Evolutionary conservation across 2,797 vertebrate species (phyloP).

Genomic region (Myotis planiceps): DNA sequence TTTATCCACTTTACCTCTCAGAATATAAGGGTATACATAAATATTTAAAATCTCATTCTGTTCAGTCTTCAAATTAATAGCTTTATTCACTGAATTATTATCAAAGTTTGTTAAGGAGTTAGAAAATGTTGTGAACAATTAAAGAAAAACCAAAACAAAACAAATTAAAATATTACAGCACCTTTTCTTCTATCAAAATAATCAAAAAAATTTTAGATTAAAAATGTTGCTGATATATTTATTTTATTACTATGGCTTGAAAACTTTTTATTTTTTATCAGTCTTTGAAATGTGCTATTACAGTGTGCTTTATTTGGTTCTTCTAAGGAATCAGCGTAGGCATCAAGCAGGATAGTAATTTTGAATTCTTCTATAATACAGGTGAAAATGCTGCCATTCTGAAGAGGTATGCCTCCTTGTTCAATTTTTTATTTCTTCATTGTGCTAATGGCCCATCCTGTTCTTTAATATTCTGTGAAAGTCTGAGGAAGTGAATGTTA

Average conservation of each 20-base stretch:
- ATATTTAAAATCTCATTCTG: not conserved
- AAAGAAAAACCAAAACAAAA: conserved; percentile 30
- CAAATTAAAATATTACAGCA: not conserved
- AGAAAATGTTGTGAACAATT: conserved; percentile 24
- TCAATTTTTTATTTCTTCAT: not conserved
- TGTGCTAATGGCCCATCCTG: not conserved
- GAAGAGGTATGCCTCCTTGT: not conserved
- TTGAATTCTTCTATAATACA: conserved; percentile 6
- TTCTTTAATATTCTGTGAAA: conserved; percentile 55
- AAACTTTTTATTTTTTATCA: conserved; percentile 29
- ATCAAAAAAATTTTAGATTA: not conserved
- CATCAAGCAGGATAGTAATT: not conserved
- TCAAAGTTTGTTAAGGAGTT: conserved; percentile 56
- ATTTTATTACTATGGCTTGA: conserved; percentile 12
- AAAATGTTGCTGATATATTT: conserved; percentile 48
- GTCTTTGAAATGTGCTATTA: not conserved
- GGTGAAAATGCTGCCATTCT: conserved; percentile 11
- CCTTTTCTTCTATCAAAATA: conserved; percentile 3
- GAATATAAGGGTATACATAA: not conserved
- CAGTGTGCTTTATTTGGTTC: conserved; percentile 24
- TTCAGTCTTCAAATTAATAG: conserved; percentile 36
- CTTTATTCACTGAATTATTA: conserved; percentile 5
- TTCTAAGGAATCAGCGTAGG: conserved; percentile 15
- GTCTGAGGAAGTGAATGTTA: conserved; percentile 31
- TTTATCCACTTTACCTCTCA: not conserved